These are phyloP conservation scores for Baronia brevicornis DNA, from an alignment of 2,888 invertebrate genomes.

Conservation along the genomic window DNA sequence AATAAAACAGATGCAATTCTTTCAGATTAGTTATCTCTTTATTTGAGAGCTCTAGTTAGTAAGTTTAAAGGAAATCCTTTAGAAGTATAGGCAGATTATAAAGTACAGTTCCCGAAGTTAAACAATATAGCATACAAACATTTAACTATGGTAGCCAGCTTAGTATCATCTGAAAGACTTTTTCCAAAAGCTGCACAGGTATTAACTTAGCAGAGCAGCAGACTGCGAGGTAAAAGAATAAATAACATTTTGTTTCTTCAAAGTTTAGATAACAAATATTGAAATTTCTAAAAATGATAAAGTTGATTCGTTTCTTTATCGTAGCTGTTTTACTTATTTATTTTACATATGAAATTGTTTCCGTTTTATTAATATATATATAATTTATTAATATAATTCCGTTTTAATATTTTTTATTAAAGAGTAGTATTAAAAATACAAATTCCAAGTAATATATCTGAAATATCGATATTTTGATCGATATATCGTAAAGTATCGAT, in stretches of 20 bases:
- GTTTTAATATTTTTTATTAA: conserved; percentile 10
- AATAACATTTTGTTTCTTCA: conserved; percentile 23
- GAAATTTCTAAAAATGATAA: conserved; percentile 20
- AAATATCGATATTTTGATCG: conserved; percentile 22
- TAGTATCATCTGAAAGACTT: conserved; percentile 19
- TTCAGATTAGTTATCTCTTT: conserved; percentile 2
- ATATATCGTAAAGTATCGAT: conserved; percentile 22
- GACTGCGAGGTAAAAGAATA: conserved; percentile 19
- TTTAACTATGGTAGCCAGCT: conserved; percentile 17
- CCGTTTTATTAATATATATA: too few relatives aligned
- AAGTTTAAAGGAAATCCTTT: conserved; percentile 9
- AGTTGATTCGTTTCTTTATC: conserved; percentile 12
- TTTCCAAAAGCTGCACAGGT: conserved; percentile 24
- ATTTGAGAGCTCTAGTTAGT: conserved; percentile 3
- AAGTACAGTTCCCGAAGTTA: conserved; percentile 17
- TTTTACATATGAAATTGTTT: too few relatives aligned
- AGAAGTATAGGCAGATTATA: conserved; percentile 12
- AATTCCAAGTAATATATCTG: conserved; percentile 16
- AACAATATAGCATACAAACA: conserved; percentile 15
- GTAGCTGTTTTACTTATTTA: not conserved
- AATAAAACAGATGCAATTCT: too few relatives aligned
- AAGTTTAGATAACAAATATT: conserved; percentile 19
- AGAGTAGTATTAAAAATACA: conserved; percentile 16
- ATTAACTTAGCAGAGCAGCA: conserved; percentile 19
- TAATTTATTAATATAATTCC: conserved; percentile 10